phyloP scores from a whole-genome alignment of 2,113 vertebrate genomes.

The Plecturocebus donacophilus region DNA sequence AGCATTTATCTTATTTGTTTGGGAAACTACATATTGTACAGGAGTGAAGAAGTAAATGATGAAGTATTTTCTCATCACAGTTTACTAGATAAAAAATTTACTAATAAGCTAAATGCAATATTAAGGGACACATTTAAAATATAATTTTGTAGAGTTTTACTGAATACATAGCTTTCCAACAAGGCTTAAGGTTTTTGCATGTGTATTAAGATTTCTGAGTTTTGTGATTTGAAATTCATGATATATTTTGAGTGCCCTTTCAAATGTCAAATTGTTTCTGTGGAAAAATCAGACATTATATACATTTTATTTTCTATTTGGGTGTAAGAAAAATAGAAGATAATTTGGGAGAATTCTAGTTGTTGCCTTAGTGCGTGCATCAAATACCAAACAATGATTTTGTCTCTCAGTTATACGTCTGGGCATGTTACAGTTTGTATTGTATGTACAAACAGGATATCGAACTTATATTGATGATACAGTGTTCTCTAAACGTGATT shows the following conservation, averaged over 20 bases:
- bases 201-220: conserved; percentile 60
- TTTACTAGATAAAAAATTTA: conserved; percentile 68
- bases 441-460: conserved; percentile 60
- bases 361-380: conserved; percentile 67
- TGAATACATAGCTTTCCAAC: neutral
- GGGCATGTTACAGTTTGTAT: conserved; percentile 71
- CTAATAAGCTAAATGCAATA: conserved; percentile 54
- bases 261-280: conserved; percentile 36
- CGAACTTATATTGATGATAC: conserved; percentile 62
- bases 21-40: conserved; percentile 57
- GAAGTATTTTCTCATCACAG: conserved; percentile 63
- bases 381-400: conserved; percentile 67
- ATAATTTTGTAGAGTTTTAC: conserved; percentile 52
- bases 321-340: conserved; percentile 58
- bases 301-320: conserved; percentile 67
- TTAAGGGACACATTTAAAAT: conserved; percentile 71
- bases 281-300: conserved; percentile 46
- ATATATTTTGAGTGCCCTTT: conserved; percentile 63
- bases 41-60: conserved; percentile 67
- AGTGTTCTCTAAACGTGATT: neutral
- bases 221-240: conserved; percentile 75
- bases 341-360: conserved; percentile 63
- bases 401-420: conserved; percentile 73
- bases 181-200: conserved; percentile 26
- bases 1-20: conserved; percentile 64